Base-by-base conservation (phyloP, 1,140 invertebrate species). In the Drosophila lacteicornis region DNA sequence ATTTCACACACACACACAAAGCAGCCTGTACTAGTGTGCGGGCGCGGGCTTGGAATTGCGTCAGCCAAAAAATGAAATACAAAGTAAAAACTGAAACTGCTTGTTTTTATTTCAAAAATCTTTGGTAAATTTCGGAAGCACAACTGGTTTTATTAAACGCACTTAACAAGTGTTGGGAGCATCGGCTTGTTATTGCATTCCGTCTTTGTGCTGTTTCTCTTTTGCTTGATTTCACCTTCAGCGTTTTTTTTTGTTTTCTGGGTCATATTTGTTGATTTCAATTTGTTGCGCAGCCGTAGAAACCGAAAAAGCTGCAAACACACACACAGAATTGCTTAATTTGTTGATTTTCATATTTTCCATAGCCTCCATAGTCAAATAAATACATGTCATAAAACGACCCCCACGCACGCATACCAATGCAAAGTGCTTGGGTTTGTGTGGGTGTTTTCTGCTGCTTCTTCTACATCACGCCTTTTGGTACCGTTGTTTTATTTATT, bases 221-320 rank as follows among this genome's bases (percentile, higher is more conserved):
- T 40, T 30, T 50, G 65, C 25, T 68, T 67, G 78, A 84, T 88
- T 88, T 88, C 84, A 88, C 84, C 84, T 88, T 88, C 84, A 90
- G 77, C 53, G 40, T 19, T 60, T 59, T 58, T 73, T 58, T 74
- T 62, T 80, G 70, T 68, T 86, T 87, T 88, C 85, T 88, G 85
- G 84, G 84, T 88, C 84, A 88, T 84, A 90, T 88, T 88, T 88
- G 84, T 88, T 90, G 85, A 88, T 90, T 90, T 88, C 69, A 88
- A 88, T 88, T 88, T 81, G 80, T 80, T 88, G 74, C 73, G 55
- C 75, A 78, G 67, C 47, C 59, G 66, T 45, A 74, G 57, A 79
- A 78, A 74, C 22, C 25, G 30, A 63, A 66, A 74, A 71, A 17
- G 22, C 49, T 61, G 57, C 45, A 69, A 69, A 69, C 62, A 79